These are phyloP conservation scores for Anhinga rufa DNA, from an alignment of 2,113 vertebrate genomes.

Conservation along the genomic window DNA sequence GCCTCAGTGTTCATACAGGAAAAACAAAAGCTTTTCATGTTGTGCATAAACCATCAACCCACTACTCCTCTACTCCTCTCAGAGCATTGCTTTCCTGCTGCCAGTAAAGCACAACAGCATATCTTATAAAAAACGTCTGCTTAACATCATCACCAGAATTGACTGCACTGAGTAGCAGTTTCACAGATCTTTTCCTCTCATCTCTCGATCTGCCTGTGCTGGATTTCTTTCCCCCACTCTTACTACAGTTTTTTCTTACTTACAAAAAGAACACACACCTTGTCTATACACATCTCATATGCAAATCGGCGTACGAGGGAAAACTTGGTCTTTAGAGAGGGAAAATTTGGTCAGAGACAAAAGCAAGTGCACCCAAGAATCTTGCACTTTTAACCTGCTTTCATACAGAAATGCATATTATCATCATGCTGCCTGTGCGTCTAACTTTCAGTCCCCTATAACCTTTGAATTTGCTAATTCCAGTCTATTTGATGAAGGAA, in stretches of 20 bases:
- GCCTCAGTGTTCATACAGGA: neutral
- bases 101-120: neutral
- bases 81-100: neutral
- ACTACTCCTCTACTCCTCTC: neutral
- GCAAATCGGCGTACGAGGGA: neutral
- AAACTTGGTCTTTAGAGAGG: neutral
- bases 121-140: neutral
- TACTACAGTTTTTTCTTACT: neutral
- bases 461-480: neutral
- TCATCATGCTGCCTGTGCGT: neutral
- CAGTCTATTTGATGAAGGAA: neutral
- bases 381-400: neutral
- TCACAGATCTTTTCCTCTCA: neutral
- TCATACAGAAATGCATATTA: neutral
- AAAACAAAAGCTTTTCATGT: neutral
- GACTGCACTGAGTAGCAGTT: neutral
- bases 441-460: neutral
- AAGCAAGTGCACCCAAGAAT: neutral
- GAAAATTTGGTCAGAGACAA: neutral
- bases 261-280: neutral
- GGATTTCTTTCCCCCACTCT: neutral
- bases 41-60: neutral
- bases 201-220: neutral
- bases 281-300: neutral
- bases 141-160: neutral